phyloP scores from a whole-genome alignment of 2,113 vertebrate species.

The Hippolais icterina region DNA sequence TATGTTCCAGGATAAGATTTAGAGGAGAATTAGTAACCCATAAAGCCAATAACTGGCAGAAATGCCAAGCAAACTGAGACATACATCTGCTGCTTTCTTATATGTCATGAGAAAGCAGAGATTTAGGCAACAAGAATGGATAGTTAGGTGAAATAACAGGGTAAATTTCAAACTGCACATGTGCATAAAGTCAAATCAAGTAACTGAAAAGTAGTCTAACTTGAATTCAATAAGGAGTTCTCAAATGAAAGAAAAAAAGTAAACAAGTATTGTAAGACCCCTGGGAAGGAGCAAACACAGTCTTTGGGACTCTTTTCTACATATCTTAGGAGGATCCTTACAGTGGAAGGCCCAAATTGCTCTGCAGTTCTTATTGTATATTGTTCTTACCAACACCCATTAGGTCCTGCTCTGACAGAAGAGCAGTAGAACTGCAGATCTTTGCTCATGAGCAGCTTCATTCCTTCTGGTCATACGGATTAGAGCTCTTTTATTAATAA shows the following conservation, averaged over 20 bases:
- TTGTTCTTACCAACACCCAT: neutral
- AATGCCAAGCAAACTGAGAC: neutral
- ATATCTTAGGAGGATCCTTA: neutral
- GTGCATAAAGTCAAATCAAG: neutral
- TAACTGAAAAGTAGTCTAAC: neutral
- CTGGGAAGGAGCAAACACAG: neutral
- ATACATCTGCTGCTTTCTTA: neutral
- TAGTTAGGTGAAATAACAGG: neutral
- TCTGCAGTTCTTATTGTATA: neutral
- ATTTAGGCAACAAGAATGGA: neutral
- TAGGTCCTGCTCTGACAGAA: neutral
- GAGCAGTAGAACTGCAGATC: neutral
- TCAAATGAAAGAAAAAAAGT: neutral
- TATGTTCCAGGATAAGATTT: neutral
- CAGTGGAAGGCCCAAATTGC: neutral
- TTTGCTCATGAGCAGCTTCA: neutral
- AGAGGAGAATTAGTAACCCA: neutral
- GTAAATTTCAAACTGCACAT: neutral
- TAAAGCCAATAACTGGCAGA: neutral
- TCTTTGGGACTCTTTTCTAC: neutral
- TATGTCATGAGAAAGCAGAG: neutral
- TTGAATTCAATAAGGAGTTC: neutral
- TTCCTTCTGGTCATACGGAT: neutral
- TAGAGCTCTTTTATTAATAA: neutral
- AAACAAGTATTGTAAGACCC: neutral